Evolutionary conservation across 2,797 vertebrate genomes (phyloP), one percentile per base, ranked within the genome.

Genomic region (Enteromius afrohamiltoni): DNA sequence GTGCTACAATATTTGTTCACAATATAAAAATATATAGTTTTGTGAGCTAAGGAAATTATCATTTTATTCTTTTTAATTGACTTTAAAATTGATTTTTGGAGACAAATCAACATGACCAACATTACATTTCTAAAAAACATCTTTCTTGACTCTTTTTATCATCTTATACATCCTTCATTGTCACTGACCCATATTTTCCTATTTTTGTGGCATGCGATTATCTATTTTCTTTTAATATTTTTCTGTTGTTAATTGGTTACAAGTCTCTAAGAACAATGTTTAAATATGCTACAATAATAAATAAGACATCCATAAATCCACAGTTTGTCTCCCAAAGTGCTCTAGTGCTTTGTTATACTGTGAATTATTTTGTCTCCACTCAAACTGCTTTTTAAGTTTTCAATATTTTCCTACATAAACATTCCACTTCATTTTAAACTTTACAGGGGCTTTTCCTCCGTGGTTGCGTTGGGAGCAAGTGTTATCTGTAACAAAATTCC

Each of bases 401-500:
- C 11, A 31, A 14, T 31, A n/a, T 64, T 17, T 82, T 1, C 34
- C 17, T 55, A 11, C 23, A 70, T 70, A 31, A 37, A 70, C 58
- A 60, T 23, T 45, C 53, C 14, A n/a, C 29, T 31, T 42, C 4
- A 53, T 80, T 69, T 19, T 47, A 37, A 64, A 53, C 77, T 80
- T 83, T 75, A 76, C 92, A 98, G 97, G 90, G 97, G 96, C 9
- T 96, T 98, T 90, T 98, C 97, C 21, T 97, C 97, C 29, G 98
- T 99, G 93, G 96, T 98, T 73, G 97, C 98, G 75, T 94, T 99
- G 92, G 97, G 98, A 88, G 97, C 97, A 58, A 98, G 97, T 93
- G 97, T 99, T 93, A 99, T 98, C 94, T 99, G 97, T 86, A 99
- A 98, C 90, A 99, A 99, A 92, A 99, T 99, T 92, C 98, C 98